phyloP scores from a whole-genome alignment of 2,113 vertebrate genomes.

The Phasianus colchicus region DNA sequence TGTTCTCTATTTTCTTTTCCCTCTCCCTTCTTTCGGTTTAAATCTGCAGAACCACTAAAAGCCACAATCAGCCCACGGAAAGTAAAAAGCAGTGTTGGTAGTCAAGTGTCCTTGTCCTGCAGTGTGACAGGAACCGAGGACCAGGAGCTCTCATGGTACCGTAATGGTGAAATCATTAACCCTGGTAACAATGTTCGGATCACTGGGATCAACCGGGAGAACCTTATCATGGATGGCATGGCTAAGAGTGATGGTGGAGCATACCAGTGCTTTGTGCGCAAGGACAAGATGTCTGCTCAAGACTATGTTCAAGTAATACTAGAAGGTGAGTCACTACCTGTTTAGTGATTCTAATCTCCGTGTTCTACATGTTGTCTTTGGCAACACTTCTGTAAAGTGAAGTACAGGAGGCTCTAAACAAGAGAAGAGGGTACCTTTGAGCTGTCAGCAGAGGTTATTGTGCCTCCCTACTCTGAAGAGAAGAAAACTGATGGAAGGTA shows the following conservation, averaged over 20 bases:
- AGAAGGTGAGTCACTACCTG: slow-evolving; percentile 85
- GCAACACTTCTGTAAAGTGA: background rate
- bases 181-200: slow-evolving; percentile 92
- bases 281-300: slow-evolving; percentile 95
- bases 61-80: slow-evolving; percentile 93
- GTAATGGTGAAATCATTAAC: slow-evolving; percentile 93
- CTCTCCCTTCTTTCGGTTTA: background rate
- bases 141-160: slow-evolving; percentile 96
- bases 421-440: background rate
- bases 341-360: background rate
- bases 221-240: slow-evolving; percentile 97
- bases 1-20: background rate
- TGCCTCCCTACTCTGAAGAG: background rate
- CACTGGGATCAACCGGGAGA: slow-evolving; percentile 90
- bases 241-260: slow-evolving; percentile 96
- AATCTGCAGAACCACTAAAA: slow-evolving; percentile 90
- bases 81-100: slow-evolving; percentile 96
- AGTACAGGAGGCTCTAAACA: background rate
- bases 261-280: slow-evolving; percentile 96
- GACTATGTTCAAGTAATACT: slow-evolving; percentile 96
- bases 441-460: background rate
- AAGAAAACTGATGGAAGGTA: background rate
- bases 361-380: fast-evolving
- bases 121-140: slow-evolving; percentile 92
- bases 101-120: slow-evolving; percentile 96